Evolutionary conservation across 2,888 invertebrate genomes (phyloP), one percentile per base, ranked within the genome.

Genomic region (Bhutanitis thaidina): DNA sequence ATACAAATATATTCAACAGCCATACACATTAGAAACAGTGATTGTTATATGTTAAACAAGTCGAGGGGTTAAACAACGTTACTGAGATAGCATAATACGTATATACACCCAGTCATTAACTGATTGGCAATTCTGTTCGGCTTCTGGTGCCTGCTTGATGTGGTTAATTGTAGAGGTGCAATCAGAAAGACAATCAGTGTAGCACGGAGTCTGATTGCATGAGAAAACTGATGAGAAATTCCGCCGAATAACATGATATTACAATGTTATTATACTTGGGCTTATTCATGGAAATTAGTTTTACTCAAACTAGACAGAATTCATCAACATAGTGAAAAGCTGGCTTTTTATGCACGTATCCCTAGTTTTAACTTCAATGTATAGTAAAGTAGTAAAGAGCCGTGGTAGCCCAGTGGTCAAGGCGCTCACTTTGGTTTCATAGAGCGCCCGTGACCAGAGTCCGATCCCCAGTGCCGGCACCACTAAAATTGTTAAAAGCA

Each of bases 41-140:
- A 25, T 16, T 25, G 12, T 27, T 38, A 44, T 36, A 36, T 36
- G 45, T 51, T 40, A 41, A 51, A 45, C 39, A 44, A 43, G 43
- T 47, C 27, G 40, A 41, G 45, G 37, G n/a, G 46, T 47, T 47
- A 47, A 47, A 52, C 46, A 52, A 16, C 12, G 32, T 47, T 36
- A 38, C 36, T 10, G 20, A 20, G 29, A 45, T 45, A 15, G 49
- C 14, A 37, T 37, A 43, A 29, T 16, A 53, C 47, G 7, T 10
- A 55, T 45, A 38, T 53, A 35, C 44, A 44, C 55, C 57, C 60
- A 58, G 58, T 58, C 58, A 79, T 81, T 77, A 78, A 75, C 76
- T 77, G 80, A 83, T 84, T 81, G 83, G 64, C 82, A 84, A 83
- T 85, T 77, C 72, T 70, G 69, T 63, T 68, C 67, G 59, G 74